Base-by-base conservation (phyloP, 2,113 vertebrate species). In the Festucalex cinctus region DNA sequence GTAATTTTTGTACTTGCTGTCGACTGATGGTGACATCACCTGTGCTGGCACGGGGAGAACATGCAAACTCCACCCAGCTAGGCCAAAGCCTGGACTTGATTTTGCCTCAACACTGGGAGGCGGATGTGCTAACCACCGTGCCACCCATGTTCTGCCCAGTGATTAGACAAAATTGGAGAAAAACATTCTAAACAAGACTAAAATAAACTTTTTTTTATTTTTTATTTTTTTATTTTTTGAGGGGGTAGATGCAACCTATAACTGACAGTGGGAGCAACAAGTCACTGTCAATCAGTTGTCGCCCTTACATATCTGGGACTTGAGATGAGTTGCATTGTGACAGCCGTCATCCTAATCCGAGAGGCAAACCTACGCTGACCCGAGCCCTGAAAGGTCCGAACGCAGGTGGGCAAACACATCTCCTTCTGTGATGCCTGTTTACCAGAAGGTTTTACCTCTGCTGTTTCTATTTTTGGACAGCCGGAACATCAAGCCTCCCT, bases 351-450 rank as follows among this genome's bases (percentile, higher is more conserved):
- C 84, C 87, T 85, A 16, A 32, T 57, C 16, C 16, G 54, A 57
- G 26, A 28, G 80, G 68, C 71, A 65, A 63, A 85, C 67, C 79
- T 67, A 72, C 63, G 54, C 73, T 69, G 77, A 71, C 76, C 80
- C 44, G 82, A 69, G 72, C 81, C 72, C 76, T 54, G 20, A 69
- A 73, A 78, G 74, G 88, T 82, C 86, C 76, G 66, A 36, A 44
- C 79, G 68, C 79, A 82, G 85, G 87, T 89, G 89, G 89, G 84
- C 80, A 63, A 65, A 22, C 70, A 69, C 79, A 69, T 81, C 80
- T 22, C 86, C 81, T 79, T 26, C 85, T 48, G 73, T 19, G 64
- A 86, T 70, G 74, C 68, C 85, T 77, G 58, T 86, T 84, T 77
- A 85, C 75, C 71, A 59, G 53, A 64, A 53, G 72, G 16, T 59